Conservation (phyloP, 2,888 invertebrate species). For the Venusia cambrica region DNA sequence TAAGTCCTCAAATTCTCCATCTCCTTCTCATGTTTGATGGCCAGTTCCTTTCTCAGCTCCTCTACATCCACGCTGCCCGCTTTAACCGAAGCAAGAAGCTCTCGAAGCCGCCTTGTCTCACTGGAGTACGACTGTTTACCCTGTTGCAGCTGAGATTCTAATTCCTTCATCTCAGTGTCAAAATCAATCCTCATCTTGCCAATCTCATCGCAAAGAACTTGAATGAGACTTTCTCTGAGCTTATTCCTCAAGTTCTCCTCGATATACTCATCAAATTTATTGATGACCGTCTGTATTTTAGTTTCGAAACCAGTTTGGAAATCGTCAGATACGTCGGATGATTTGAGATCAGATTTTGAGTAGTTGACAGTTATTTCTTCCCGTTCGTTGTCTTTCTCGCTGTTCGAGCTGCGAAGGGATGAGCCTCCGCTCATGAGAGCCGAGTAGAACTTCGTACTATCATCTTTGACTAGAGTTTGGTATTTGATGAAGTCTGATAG, state of each 20-base stretch:
- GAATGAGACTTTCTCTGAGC: conserved; percentile 78
- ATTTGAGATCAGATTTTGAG: conserved; percentile 64
- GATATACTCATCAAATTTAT: conserved; percentile 57
- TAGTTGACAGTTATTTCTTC: conserved; percentile 69
- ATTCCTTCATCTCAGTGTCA: conserved; percentile 61
- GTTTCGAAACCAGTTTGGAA: conserved; percentile 63
- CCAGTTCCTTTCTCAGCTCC: conserved; percentile 81
- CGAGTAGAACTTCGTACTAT: conserved; percentile 68
- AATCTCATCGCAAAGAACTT: conserved; percentile 77
- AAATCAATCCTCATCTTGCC: conserved; percentile 66
- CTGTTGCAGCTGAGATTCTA: conserved; percentile 71
- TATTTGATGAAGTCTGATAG: conserved; percentile 72
- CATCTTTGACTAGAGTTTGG: conserved; percentile 66
- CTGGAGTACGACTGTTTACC: conserved; percentile 79
- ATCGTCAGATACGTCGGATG: conserved; percentile 59
- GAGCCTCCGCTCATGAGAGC: conserved; percentile 66
- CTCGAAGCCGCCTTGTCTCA: conserved; percentile 78
- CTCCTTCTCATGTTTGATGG: conserved; percentile 85
- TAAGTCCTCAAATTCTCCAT: conserved; percentile 90
- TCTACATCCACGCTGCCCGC: conserved; percentile 80
- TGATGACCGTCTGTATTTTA: conserved; percentile 53
- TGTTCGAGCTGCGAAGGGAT: conserved; percentile 63
- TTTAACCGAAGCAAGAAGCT: conserved; percentile 79
- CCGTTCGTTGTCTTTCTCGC: conserved; percentile 75
- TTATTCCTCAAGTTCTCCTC: conserved; percentile 68